Conservation (phyloP, 2,797 vertebrate species). For the Spinus olivaceus region DNA sequence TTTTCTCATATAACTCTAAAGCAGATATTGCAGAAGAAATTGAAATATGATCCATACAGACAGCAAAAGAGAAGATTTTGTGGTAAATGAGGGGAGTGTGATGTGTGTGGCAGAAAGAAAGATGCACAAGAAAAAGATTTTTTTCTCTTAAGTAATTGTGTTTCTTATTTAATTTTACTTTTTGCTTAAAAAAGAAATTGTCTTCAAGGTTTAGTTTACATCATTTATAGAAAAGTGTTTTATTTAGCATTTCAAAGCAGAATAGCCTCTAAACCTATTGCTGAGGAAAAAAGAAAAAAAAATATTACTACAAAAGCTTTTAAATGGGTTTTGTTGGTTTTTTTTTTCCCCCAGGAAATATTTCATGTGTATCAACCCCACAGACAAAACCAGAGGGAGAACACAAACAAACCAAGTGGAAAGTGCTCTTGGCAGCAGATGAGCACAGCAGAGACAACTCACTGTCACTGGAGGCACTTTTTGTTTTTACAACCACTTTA, state of each 20-base stretch:
- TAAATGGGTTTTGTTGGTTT: background rate
- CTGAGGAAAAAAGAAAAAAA: background rate
- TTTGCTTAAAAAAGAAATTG: background rate
- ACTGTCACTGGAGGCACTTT: background rate
- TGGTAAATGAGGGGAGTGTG: background rate
- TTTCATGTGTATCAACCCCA: background rate
- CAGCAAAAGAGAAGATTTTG: background rate
- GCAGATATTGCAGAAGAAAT: background rate
- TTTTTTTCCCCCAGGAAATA: background rate
- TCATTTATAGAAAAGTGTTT: background rate
- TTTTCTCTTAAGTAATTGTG: background rate
- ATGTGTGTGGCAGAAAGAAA: background rate
- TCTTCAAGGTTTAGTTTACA: background rate
- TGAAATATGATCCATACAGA: background rate
- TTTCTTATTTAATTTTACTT: background rate
- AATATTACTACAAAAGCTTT: background rate
- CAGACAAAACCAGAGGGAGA: background rate
- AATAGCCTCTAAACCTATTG: background rate
- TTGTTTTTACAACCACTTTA: background rate
- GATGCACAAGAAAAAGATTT: fast-evolving
- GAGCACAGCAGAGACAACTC: background rate
- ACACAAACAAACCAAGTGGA: background rate
- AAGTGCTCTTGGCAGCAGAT: background rate
- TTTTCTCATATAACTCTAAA: background rate
- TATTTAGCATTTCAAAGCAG: background rate